Conservation (phyloP, 2,113 vertebrate genomes). For the Rafetus swinhoei region DNA sequence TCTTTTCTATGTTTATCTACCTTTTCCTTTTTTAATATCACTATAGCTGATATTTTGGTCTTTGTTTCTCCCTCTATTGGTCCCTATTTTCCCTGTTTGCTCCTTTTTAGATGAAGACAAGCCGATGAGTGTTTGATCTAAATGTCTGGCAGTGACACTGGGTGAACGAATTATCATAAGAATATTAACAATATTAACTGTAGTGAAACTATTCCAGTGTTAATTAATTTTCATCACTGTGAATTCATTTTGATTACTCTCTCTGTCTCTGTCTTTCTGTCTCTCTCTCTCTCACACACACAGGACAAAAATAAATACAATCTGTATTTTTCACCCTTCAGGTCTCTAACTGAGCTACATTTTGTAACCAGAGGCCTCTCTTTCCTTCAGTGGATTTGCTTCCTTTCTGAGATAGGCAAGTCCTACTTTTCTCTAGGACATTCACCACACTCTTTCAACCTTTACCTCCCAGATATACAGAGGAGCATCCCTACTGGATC, state of each 20-base stretch:
- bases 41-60: not conserved
- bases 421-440: not conserved
- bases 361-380: not conserved
- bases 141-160: not conserved
- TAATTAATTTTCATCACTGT: not conserved
- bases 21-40: not conserved
- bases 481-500: no score
- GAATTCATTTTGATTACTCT: not conserved
- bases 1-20: rapidly evolving
- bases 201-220: not conserved
- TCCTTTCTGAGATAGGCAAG: not conserved
- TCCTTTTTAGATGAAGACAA: not conserved
- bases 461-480: not conserved
- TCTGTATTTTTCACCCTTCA: not conserved
- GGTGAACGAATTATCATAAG: not conserved
- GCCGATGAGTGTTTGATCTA: not conserved
- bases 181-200: not conserved
- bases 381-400: not conserved
- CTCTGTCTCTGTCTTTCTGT: no score
- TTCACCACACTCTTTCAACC: rapidly evolving
- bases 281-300: no score
- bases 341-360: not conserved
- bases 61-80: not conserved
- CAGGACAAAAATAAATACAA: not conserved
- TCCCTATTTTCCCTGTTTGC: not conserved